Conservation (phyloP, 1,140 invertebrate genomes). For the Drosophila melanica region DNA sequence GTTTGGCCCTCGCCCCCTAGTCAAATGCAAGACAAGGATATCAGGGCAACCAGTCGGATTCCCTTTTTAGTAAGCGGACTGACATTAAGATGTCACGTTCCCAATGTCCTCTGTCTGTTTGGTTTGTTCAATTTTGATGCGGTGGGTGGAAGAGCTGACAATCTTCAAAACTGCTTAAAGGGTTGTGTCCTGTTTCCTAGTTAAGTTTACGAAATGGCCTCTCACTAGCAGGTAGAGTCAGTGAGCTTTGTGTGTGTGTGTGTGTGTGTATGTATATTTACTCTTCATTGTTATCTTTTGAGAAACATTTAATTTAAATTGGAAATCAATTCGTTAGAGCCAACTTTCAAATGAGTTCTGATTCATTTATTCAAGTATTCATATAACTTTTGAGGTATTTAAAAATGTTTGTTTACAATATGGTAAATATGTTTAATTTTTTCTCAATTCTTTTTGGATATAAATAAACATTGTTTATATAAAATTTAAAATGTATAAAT, state of each 20-base stretch:
- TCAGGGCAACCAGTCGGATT: slow-evolving; percentile 1
- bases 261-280: slow-evolving; percentile 7
- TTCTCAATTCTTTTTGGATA: too few species aligned
- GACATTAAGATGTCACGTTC: slow-evolving; percentile 52
- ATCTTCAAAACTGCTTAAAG: slow-evolving; percentile 44
- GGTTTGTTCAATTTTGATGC: slow-evolving; percentile 34
- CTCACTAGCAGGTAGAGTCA: slow-evolving; percentile 6
- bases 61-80: slow-evolving; percentile 11
- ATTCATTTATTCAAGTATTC: neutral
- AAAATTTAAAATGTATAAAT: too few species aligned
- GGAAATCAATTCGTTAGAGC: slow-evolving; percentile 49
- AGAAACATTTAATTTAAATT: slow-evolving; percentile 69
- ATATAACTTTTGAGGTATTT: too few species aligned
- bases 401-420: too few species aligned
- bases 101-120: slow-evolving; percentile 29
- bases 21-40: slow-evolving; percentile 6
- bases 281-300: slow-evolving; percentile 23
- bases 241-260: slow-evolving; percentile 3
- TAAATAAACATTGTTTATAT: neutral
- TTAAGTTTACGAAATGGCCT: slow-evolving; percentile 42
- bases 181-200: slow-evolving; percentile 24
- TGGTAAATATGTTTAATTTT: too few species aligned
- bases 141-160: neutral
- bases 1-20: slow-evolving; percentile 2
- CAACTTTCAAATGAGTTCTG: slow-evolving; percentile 9